Base-by-base conservation (phyloP, 2,797 vertebrate species). In the Smutsia temminckii region DNA sequence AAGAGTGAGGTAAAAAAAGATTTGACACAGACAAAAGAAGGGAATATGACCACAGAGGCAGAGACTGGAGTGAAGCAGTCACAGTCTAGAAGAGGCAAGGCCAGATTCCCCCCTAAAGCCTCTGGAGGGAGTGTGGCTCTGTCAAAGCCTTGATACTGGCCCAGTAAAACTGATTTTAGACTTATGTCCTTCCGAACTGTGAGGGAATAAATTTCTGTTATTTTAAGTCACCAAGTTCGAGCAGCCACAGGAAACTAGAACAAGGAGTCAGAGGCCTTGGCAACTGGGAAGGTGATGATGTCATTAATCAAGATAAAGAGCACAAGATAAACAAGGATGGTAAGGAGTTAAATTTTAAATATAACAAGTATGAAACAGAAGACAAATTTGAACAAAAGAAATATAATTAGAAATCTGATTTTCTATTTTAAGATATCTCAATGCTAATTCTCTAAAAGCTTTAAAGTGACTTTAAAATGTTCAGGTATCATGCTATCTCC, bases 401-500 rank as follows among this genome's bases (percentile, higher is more conserved):
- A 86, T 18, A 83, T 51, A 81, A 34, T 14, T 13, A 34, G 91
- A 87, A 81, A 59, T 37, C 57, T n/a, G 63, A 80, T 78, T 72
- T 85, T 89, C 64, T 59, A 66, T 68, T 93, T 68, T 46, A 86
- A 77, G 37, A 84, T 18, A 32, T 21, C 49, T 89, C 42, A 95
- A 84, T 68, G 85, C 46, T 74, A 96, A 93, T 29, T 61, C 40
- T 84, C 55, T 10, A 34, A 59, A 95, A 86, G 42, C 23, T 93
- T 93, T 91, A 78, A 77, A 83, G 66, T 32, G 17, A 68, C 68
- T 88, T 94, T 72, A 90, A 94, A 94, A 66, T 96, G 57, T 81
- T 68, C 57, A 69, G 8, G 16, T 83, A 37, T 94, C 34, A 68
- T 40, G 3, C 29, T 68, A 23, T 81, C n/a, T 53, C 17, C 46